phyloP scores from a whole-genome alignment of 64 coral and sea anemone genomes.

The Orbicella faveolata region DNA sequence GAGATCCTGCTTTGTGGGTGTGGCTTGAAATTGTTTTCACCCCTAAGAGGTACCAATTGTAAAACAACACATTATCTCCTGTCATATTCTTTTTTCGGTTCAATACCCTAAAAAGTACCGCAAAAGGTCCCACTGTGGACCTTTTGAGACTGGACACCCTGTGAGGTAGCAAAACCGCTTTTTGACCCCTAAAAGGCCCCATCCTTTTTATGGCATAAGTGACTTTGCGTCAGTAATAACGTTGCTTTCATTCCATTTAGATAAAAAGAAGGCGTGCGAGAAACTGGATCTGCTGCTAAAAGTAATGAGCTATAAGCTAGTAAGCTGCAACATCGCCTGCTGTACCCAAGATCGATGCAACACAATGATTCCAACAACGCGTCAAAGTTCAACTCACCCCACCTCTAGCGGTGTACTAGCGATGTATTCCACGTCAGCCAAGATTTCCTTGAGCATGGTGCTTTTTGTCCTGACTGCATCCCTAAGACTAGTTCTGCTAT shows the following conservation, averaged over 20 bases:
- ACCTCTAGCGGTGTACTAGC: not conserved
- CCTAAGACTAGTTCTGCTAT: not conserved
- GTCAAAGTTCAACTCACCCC: not conserved
- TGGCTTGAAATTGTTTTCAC: no score
- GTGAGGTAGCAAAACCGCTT: no score
- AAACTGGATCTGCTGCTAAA: not conserved
- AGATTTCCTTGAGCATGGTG: not conserved
- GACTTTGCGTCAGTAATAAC: not conserved
- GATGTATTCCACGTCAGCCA: not conserved
- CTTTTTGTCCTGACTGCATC: not conserved
- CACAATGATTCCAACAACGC: not conserved
- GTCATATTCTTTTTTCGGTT: no score
- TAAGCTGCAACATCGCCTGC: not conserved
- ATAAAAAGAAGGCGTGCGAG: slow-evolving; percentile 11
- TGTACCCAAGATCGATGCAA: not conserved
- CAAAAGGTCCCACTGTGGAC: no score
- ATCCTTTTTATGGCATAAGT: not conserved
- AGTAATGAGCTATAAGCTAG: not conserved
- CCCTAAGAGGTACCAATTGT: no score
- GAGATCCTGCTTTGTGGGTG: no score
- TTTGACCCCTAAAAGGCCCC: no score
- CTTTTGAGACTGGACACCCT: no score
- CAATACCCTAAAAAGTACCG: no score
- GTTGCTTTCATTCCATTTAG: not conserved
- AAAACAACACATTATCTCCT: no score